Percentiles rank a stretch among this genome's conserved stretches.
Evolutionary conservation across 2,113 vertebrate genomes (phyloP).

Genomic region (Craseonycteris thonglongyai): DNA sequence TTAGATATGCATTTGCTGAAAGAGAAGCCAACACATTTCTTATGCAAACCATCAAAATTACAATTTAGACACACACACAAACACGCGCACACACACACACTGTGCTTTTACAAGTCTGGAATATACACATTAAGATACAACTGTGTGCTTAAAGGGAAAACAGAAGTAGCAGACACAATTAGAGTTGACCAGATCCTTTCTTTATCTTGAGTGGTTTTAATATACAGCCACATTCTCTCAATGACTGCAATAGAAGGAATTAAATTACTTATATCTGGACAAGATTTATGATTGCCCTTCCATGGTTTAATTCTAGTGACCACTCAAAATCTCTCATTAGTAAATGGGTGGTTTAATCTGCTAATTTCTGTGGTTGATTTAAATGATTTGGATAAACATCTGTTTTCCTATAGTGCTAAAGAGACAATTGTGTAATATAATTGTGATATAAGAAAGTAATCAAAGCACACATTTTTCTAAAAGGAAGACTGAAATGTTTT

Average conservation of each 20-base stretch:
- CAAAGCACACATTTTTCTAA: constrained; percentile 15
- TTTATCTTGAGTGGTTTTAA: constrained; percentile 23
- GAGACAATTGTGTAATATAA: neutral
- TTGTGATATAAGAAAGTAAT: neutral
- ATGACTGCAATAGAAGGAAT: neutral
- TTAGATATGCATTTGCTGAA: constrained; percentile 53
- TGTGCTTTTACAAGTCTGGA: neutral
- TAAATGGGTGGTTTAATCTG: neutral
- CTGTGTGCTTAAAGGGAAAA: neutral
- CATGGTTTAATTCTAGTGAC: neutral
- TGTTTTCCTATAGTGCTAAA: neutral
- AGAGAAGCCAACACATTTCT: constrained; percentile 35
- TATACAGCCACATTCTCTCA: neutral
- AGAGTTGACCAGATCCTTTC: neutral
- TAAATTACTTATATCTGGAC: constrained; percentile 37
- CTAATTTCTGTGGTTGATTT: neutral
- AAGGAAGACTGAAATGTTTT: neutral
- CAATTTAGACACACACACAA: neutral
- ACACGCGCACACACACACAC: neutral
- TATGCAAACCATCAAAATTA: neutral
- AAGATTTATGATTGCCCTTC: neutral
- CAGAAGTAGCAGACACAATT: neutral
- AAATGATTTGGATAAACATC: neutral
- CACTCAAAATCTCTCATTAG: neutral
- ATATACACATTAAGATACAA: constrained; percentile 34